Evolutionary conservation across 2,113 vertebrate species (phyloP).

Genomic region (Rissa tridactyla): DNA sequence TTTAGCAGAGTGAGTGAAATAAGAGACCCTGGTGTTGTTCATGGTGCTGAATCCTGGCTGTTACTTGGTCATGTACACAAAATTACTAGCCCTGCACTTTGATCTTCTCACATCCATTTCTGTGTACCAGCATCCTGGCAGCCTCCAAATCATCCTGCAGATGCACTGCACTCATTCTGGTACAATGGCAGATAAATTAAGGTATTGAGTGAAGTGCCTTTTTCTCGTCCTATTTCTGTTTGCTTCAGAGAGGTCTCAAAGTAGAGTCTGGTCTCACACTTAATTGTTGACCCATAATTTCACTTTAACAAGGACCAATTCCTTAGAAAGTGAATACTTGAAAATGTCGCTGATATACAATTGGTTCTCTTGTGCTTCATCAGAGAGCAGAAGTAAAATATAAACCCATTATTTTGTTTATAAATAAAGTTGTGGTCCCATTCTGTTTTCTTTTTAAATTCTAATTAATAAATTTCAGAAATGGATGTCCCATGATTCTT

Average conservation of each 20-base stretch:
- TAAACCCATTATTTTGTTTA: not conserved
- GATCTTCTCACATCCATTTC: not conserved
- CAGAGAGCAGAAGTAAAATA: not conserved
- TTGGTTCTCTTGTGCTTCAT: not conserved
- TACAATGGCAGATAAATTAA: not conserved
- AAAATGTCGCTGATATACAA: not conserved
- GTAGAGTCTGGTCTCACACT: not conserved
- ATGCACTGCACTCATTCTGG: not conserved
- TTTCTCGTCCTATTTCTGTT: not conserved
- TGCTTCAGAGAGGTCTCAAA: not conserved
- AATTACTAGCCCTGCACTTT: not conserved
- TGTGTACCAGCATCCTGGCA: not conserved
- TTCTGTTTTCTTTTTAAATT: not conserved
- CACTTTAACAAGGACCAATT: not conserved
- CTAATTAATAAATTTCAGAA: not conserved
- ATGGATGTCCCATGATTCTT: not conserved
- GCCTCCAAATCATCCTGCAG: not conserved
- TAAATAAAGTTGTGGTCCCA: not conserved
- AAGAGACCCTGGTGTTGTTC: not conserved
- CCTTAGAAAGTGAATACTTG: not conserved
- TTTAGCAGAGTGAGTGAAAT: not conserved
- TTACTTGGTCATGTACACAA: not conserved
- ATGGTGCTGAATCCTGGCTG: slow-evolving; percentile 24
- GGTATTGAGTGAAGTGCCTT: not conserved
- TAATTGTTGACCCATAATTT: not conserved